Evolutionary conservation across 2,797 vertebrate species (phyloP), one percentile per base, ranked within the genome.

Genomic region (Nyctalus aviator): DNA sequence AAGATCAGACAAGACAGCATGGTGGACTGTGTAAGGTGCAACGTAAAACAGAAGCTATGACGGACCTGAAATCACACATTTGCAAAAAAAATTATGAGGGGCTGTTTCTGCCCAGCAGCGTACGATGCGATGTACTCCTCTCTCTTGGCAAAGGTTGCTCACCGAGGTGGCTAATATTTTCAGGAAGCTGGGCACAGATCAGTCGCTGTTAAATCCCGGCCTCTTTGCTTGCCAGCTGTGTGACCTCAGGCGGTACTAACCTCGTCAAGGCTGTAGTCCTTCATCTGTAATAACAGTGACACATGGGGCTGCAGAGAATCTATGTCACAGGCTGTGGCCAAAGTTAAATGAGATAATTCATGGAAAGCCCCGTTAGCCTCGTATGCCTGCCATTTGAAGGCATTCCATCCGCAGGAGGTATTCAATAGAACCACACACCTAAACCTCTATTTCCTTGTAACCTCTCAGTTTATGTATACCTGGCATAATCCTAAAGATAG

Each of bases 381-480:
- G 23, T n/a, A n/a, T 92, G 6, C 35, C 50, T 90, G 84, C 9
- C 41, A 64, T 6, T 50, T 1, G 37, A 23, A 64, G 12, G 2
- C 55, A 46, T 46, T 88, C 79, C 69, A 5, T 76, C 23, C 84
- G 57, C 23, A 53, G 59, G 44, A 59, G 8, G 4, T 20, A 41
- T 77, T 72, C 41, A 14, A 2, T 15, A 59, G 62, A 20, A 44
- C 41, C 64, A 57, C 18, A 62, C 4, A 37, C 11, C 48, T 55
- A 79, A 57, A 35, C 46, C 32, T 92, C 69, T 79, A 13, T 92
- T 76, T 92, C 35, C 32, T 46, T 83, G 15, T 69, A 83, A 79
- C 37, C 27, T 59, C 78, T 96, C 77, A 88, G 75, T 82, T 12
- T 11, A 69, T 18, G 5, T 44, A 11, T 46, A 5, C 50, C 35